Base-by-base conservation (phyloP, 2,797 vertebrate species). In the Sebastes trivittatus region DNA sequence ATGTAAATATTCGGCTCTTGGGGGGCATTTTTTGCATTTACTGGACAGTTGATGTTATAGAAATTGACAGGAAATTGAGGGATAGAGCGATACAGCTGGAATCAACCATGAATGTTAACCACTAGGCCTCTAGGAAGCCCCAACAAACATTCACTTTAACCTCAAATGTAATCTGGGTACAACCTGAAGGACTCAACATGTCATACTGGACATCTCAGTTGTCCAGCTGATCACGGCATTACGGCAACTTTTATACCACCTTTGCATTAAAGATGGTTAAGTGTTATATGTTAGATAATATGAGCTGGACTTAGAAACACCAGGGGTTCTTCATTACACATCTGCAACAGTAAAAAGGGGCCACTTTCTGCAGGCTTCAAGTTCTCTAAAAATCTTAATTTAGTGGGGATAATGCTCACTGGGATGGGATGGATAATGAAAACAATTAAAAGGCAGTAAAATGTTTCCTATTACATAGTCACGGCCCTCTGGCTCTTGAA, bases 371-470 rank as follows among this genome's bases (percentile, higher is more conserved):
- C 29, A 54, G 36, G 56, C 14, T 76, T 76, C 2, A 6, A 30
- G 34, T 1, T 32, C 22, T 70, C 55, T 18, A 10, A n/a, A 8
- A 32, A 64, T 75, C 34, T 58, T 60, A 34, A 6, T 27, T 29
- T 18, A 30, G 27, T 18, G 14, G 42, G 55, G 62, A 54, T 36
- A 54, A 46, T 3, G 38, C 30, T 63, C 34, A 27, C n/a, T 13
- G 54, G 55, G 62, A 54, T 36, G 70, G 16, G n/a, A 79, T 14
- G 22, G n/a, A 81, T 78, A 36, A 71, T 75, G n/a, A 81, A 78
- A 86, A 78, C 34, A 80, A 86, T 73, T 72, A 65, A 59, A 59
- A 80, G 38, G 23, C 71, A 65, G 75, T 61, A 42, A 64, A 80
- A 72, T 18, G 18, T 56, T 80, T 80, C 67, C 73, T 18, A 11